phyloP scores from a whole-genome alignment of 1,140 invertebrate species.

The Ceratosolen solmsi region DNA sequence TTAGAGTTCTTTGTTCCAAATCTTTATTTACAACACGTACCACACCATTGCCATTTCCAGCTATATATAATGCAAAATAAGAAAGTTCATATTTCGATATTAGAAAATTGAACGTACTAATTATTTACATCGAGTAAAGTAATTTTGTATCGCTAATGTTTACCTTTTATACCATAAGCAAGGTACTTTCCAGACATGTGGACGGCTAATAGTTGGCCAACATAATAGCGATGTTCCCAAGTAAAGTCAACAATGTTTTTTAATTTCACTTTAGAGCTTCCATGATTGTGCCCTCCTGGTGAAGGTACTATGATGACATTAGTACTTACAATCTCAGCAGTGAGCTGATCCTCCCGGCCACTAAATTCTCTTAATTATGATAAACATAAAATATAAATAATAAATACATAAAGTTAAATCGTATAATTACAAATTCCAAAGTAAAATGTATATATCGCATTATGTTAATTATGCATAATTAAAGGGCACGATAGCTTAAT shows the following conservation, averaged over 20 bases:
- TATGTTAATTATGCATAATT: not conserved
- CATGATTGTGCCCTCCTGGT: conserved; percentile 80
- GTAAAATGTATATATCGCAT: not conserved
- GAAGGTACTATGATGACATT: conserved; percentile 83
- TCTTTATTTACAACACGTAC: conserved; percentile 87
- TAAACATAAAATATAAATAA: not conserved
- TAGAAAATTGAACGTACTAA: not conserved
- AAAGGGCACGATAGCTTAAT: not conserved
- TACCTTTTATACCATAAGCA: conserved; percentile 93
- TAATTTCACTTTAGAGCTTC: conserved; percentile 91
- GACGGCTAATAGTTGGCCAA: conserved; percentile 89
- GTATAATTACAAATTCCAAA: not conserved
- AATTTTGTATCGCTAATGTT: conserved; percentile 5
- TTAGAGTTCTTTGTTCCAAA: conserved; percentile 82
- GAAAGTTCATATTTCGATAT: not conserved
- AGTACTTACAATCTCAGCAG: conserved; percentile 78
- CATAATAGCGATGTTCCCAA: conserved; percentile 91
- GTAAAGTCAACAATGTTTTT: conserved; percentile 93
- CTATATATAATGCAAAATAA: conserved; percentile 57
- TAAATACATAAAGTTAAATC: not conserved
- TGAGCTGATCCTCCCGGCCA: conserved; percentile 81
- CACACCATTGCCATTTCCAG: conserved; percentile 81
- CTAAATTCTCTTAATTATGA: conserved; percentile 77
- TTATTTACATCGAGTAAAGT: too few relatives aligned
- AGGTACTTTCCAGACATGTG: conserved; percentile 89